A percentile compares a stretch with the other conserved stretches of the same genome.
phyloP scores from a whole-genome alignment of 2,888 invertebrate genomes.

The Axea sp. region DNA sequence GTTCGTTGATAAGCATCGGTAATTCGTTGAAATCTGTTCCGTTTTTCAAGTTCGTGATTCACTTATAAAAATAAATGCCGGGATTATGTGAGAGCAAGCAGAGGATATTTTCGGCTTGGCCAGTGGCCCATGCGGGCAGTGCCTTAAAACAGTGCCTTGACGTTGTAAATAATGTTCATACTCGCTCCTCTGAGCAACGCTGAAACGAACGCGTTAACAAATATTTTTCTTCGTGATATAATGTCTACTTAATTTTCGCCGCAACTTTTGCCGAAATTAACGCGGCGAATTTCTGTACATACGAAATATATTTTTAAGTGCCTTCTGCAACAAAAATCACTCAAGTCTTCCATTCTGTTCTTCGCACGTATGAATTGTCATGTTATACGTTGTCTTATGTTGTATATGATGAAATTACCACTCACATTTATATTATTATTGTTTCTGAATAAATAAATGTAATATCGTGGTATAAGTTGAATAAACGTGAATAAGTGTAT shows the following conservation, averaged over 20 bases:
- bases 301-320: slow-evolving; percentile 74
- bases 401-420: slow-evolving; percentile 9
- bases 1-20: too few relatives aligned
- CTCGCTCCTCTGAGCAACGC: neutral
- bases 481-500: slow-evolving; percentile 57
- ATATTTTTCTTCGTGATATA: slow-evolving; percentile 53
- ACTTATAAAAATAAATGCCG: slow-evolving; percentile 47
- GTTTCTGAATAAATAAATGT: slow-evolving; percentile 56
- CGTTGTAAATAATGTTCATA: slow-evolving; percentile 71
- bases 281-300: slow-evolving; percentile 64
- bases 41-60: slow-evolving; percentile 34
- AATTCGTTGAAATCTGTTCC: too few relatives aligned
- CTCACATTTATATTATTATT: slow-evolving; percentile 30
- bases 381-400: slow-evolving; percentile 52
- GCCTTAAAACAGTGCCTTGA: slow-evolving; percentile 76
- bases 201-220: slow-evolving; percentile 29
- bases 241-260: slow-evolving; percentile 55
- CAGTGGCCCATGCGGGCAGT: slow-evolving; percentile 74
- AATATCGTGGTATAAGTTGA: slow-evolving; percentile 40
- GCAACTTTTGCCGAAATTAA: slow-evolving; percentile 30
- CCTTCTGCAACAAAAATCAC: slow-evolving; percentile 80
- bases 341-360: slow-evolving; percentile 79
- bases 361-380: slow-evolving; percentile 70
- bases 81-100: slow-evolving; percentile 34
- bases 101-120: slow-evolving; percentile 65